Evolutionary conservation across 92 coral and sea anemone genomes (phyloP), one percentile per base, ranked within the genome.

Genomic region (Zoanthus solanderi): DNA sequence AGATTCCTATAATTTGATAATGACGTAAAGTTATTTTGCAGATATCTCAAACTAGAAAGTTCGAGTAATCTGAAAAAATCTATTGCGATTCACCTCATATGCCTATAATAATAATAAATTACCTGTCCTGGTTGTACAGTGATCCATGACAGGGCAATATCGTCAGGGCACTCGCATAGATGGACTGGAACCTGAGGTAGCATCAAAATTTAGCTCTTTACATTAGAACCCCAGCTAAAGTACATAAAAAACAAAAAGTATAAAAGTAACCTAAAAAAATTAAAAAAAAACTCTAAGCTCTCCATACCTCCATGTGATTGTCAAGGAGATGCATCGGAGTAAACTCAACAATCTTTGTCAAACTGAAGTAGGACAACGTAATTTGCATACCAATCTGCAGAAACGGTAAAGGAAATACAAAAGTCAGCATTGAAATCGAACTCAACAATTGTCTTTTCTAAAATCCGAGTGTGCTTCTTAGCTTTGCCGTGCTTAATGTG

Each of bases 301-400:
- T 50, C n/a, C 93, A 45, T 84, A 96, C 98, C 98, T 93, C 91
- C 66, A 94, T 93, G 75, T 90, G 95, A 76, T 96, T 97, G 67
- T 92, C 93, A 32, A 97, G 92, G 11, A 97, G 83, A 73, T 97
- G 81, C 75, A 97, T 90, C 12, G 99, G 99, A 45, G 97, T 95
- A 58, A 97, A 97, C 71, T 93, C 98, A 18, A 97, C 98, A 3
- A 97, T 92, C 89, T 97, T 97, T 29, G 99, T 97, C 78, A 97
- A 89, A 81, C 97, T 95, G 91, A 97, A 95, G 96, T 97, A 97
- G 28, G 99, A 97, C 75, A 97, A 60, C 15, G 97, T 88, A 44
- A 88, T 97, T 94, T 95, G 98, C 87, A 94, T 89, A 83, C 99
- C 99, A 85, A 97, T 91, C 99, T 97, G 81, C 6, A 31, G 78